Conservation (phyloP, 2,888 invertebrate genomes). For the Phengaris arion region DNA sequence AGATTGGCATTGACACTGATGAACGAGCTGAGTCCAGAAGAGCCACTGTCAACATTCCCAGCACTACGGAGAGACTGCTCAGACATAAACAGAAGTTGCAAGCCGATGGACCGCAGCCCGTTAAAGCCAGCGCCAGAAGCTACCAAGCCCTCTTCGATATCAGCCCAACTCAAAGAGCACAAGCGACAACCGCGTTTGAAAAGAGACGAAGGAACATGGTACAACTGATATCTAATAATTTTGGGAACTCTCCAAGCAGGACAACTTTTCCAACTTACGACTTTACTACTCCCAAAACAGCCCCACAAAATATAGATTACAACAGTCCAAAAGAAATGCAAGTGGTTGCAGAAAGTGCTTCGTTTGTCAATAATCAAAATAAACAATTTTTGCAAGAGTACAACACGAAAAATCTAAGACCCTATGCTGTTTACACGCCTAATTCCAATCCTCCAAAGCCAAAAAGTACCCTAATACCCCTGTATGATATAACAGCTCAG, state of each 20-base stretch:
- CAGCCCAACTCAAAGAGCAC: slow-evolving; percentile 62
- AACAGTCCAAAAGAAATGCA: slow-evolving; percentile 82
- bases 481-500: slow-evolving; percentile 67
- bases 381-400: slow-evolving; percentile 69
- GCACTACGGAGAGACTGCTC: slow-evolving; percentile 63
- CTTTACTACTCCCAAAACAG: slow-evolving; percentile 58
- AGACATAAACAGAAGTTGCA: slow-evolving; percentile 62
- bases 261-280: slow-evolving; percentile 62
- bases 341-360: slow-evolving; percentile 87
- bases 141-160: slow-evolving; percentile 60
- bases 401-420: slow-evolving; percentile 63
- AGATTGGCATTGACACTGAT: slow-evolving; percentile 56
- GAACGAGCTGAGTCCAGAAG: slow-evolving; percentile 61
- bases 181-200: slow-evolving; percentile 60
- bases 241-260: slow-evolving; percentile 52
- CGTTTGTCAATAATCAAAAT: slow-evolving; percentile 82
- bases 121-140: slow-evolving; percentile 60
- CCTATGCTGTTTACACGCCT: slow-evolving; percentile 69
- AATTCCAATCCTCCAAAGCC: slow-evolving; percentile 54
- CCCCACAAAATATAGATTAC: slow-evolving; percentile 57
- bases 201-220: slow-evolving; percentile 66
- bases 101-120: slow-evolving; percentile 46
- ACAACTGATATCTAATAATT: slow-evolving; percentile 66
- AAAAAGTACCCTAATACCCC: slow-evolving; percentile 65
- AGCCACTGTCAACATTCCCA: slow-evolving; percentile 57